phyloP scores from a whole-genome alignment of 2,113 vertebrate genomes.

The Pelecanus crispus region DNA sequence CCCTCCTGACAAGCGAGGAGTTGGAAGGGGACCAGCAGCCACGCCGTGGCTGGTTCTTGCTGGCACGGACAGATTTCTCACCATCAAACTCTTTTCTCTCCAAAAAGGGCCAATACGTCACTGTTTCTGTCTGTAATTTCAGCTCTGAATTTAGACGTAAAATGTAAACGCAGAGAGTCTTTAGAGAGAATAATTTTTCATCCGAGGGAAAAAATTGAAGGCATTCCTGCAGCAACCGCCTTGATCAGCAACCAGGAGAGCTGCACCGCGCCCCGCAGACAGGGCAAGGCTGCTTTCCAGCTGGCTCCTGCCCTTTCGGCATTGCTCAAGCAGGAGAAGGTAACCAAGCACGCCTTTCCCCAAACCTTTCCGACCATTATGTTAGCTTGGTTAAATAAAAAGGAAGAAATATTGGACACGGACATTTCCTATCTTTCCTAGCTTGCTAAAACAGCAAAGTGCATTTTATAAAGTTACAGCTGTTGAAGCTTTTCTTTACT shows the following conservation, averaged over 20 bases:
- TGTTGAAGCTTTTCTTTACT: neutral
- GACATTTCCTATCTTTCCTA: neutral
- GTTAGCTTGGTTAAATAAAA: neutral
- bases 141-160: neutral
- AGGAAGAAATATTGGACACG: neutral
- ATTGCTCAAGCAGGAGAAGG: neutral
- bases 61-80: accelerated
- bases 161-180: neutral
- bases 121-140: neutral
- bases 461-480: neutral
- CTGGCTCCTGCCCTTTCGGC: neutral
- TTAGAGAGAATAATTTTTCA: neutral
- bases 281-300: neutral
- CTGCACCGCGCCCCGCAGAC: neutral
- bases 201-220: neutral
- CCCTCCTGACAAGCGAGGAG: accelerated
- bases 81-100: neutral
- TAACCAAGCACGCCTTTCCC: neutral
- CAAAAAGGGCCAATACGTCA: neutral
- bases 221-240: neutral
- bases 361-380: neutral
- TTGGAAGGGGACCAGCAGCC: neutral
- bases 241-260: neutral
- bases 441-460: neutral
- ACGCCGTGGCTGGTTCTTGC: neutral